Percentiles rank a stretch among this genome's conserved stretches.
Evolutionary conservation across 2,797 vertebrate genomes (phyloP).

Genomic region (Ciconia nigra): DNA sequence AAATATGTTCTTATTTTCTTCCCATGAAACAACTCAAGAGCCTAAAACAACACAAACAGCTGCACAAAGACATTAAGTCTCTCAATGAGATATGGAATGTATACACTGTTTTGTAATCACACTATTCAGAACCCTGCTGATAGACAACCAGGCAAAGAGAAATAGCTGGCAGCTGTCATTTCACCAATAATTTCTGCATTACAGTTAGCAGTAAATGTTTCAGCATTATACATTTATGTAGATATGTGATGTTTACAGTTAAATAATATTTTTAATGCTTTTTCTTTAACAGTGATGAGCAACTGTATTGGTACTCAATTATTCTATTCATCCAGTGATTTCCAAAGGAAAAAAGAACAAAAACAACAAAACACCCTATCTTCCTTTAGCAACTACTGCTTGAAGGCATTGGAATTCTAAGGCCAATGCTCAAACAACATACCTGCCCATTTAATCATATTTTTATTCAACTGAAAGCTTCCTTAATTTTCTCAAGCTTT

Average conservation of each 20-base stretch:
- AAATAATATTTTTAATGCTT: not conserved
- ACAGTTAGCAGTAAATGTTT: not conserved
- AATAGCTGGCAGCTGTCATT: not conserved
- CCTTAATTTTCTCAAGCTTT: not conserved
- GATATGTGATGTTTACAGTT: not conserved
- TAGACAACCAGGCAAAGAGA: not conserved
- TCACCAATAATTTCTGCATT: not conserved
- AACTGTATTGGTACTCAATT: not conserved
- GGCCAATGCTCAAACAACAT: not conserved
- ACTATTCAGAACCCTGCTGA: not conserved
- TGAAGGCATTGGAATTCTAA: not conserved
- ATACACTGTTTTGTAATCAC: not conserved
- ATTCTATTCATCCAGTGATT: not conserved
- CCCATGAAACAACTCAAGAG: not conserved
- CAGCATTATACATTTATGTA: not conserved
- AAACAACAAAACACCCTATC: not conserved
- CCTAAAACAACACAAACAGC: not conserved
- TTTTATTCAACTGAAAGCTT: not conserved
- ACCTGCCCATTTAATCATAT: rapidly evolving
- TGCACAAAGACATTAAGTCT: not conserved
- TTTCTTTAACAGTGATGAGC: not conserved
- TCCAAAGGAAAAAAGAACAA: not conserved
- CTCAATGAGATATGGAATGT: not conserved
- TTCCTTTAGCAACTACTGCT: not conserved
- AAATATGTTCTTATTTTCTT: not conserved